Base-by-base conservation (phyloP, 2,888 invertebrate genomes). In the Crocallis elinguaria region DNA sequence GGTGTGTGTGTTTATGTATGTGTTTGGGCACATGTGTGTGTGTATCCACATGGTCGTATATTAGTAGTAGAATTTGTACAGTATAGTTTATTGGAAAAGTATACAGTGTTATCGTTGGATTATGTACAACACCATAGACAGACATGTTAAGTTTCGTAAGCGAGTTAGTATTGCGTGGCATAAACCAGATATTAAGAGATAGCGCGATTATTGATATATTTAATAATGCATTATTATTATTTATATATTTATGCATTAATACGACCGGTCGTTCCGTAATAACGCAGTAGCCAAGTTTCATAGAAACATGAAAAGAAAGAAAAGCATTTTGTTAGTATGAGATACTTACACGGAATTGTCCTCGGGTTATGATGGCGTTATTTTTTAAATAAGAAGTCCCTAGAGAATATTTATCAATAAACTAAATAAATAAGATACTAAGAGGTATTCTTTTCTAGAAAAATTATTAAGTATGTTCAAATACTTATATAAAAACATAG, bases 241-340 rank as follows among this genome's bases (percentile, higher is more conserved):
- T 33, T 77, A 72, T 76, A 84, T 35, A 19, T 38, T 23, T 32
- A 32, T 42, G 81, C 75, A 73, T 85, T 79, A 83, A 77, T 73
- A 66, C 69, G 75, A 69, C 75, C 77, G 83, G 86, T 84, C 88
- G 86, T 38, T 32, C 25, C 74, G 75, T 71, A 38, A 33, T 71
- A 72, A 72, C 80, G 88, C 80, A 81, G 87, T 87, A 84, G 86
- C 85, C 86, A 88, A 88, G 88, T 88, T 88, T 88, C 88, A 90
- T 79, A 88, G 84, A 88, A 90, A 88, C 92, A 92, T 92, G 92
- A 85, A 92, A 92, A 92, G 90, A 92, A 86, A 88, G 82, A 82
- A 80, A 91, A 92, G 91, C 91, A 81, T 83, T 84, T 86, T 89
- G 92, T 92, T 92, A 92, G 92, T 90, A 77, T 75, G 70, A 73